Conservation (phyloP, 2,113 vertebrate species). For the Myocastor coypus region DNA sequence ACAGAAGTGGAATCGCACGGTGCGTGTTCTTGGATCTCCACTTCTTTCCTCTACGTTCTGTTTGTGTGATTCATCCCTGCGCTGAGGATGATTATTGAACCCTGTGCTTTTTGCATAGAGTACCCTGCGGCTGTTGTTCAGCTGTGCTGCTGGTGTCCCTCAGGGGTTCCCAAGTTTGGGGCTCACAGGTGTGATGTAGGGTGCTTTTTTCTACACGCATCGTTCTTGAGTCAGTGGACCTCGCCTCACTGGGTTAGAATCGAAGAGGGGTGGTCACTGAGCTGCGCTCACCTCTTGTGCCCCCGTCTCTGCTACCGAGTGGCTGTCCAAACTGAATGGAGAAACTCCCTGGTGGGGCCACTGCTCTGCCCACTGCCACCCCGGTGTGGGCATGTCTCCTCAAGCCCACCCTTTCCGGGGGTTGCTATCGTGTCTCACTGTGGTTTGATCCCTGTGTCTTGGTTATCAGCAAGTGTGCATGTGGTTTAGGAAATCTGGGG, state of each 20-base stretch:
- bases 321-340: background rate
- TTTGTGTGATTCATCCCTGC: background rate
- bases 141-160: accelerated
- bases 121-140: accelerated
- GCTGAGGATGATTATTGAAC: background rate
- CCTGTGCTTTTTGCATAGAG: accelerated
- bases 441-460: too few relatives aligned
- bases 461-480: accelerated
- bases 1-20: accelerated
- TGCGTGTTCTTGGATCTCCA: background rate
- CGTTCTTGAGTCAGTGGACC: accelerated
- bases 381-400: background rate
- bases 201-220: background rate
- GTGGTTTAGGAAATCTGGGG: accelerated
- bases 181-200: accelerated
- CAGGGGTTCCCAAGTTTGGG: too few relatives aligned
- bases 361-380: background rate
- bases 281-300: background rate
- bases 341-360: background rate
- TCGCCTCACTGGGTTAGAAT: background rate
- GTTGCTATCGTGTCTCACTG: accelerated
- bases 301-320: background rate
- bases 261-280: background rate
- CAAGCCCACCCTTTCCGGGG: too few relatives aligned
- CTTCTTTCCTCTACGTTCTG: background rate